Base-by-base conservation (phyloP, 2,888 invertebrate species). In the Melangyna quadrimaculata region DNA sequence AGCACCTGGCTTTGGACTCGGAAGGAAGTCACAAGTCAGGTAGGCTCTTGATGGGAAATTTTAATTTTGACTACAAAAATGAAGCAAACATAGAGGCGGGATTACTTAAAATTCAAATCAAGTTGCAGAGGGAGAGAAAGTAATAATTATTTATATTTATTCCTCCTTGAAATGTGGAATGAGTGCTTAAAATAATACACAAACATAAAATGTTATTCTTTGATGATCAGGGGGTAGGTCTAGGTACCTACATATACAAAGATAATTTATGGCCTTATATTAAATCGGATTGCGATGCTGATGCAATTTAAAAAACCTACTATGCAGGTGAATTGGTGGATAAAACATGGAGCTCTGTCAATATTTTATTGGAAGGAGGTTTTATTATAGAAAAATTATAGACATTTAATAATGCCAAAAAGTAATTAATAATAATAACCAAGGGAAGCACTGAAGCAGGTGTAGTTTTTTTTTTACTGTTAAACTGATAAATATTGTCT, bases 1-100 rank as follows among this genome's bases (percentile, higher is more conserved):
- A 43, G 57, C 71, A 77, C 71, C 71, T 78, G 81, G 72, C 29
- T 14, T 35, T 1, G 19, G 35, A 1, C 12, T 17, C 17, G 48
- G 12, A 67, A 71, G 71, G 57, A 77, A 72, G 71, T 71, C 65
- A 67, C 51, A 77, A 72, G 71, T 71, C 65, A 67, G 37, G 37
- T 57, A 59, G 5, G 29, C 8, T 22, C 14, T 3, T 27, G n/a
- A 17, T 17, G 17, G 40, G 14, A 40, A 27, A 22, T 35, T 37
- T 14, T 19, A 14, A 35, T 32, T 63, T 45, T 19, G 12, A 43
- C 10, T 19, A 14, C 10, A 19, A 29, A 29, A 12, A 32, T 27
- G 10, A 32, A 24, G 55, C 17, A 48, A 22, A n/a, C n/a, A 9
- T 10, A 17, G 10, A 19, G 40, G 29, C 17, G 74, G 40, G 22